Evolutionary conservation across 1,140 invertebrate species (phyloP).

Genomic region (Diachasma alloeum): DNA sequence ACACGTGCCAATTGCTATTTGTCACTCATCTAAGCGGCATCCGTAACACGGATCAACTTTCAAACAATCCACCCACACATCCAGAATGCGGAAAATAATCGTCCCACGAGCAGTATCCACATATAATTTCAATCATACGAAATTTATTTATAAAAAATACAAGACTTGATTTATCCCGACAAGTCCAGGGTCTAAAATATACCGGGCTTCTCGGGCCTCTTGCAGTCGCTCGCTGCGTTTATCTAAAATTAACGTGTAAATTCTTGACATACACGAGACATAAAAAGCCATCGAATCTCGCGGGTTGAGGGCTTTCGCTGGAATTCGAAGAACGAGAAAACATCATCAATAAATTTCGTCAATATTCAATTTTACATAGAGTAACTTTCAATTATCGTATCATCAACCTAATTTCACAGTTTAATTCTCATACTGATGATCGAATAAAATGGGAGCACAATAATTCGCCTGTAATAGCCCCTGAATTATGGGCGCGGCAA

Average conservation of each 20-base stretch:
- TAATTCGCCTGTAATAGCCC: neutral
- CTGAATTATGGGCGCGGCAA: neutral
- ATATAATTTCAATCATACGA: neutral
- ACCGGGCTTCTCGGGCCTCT: neutral
- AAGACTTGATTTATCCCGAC: neutral
- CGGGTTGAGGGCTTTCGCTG: neutral
- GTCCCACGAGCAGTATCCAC: neutral
- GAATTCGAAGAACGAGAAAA: neutral
- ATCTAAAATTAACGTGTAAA: conserved; percentile 13
- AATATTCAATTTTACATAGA: neutral
- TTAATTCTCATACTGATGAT: neutral
- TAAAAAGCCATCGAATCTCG: neutral
- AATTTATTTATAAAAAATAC: neutral
- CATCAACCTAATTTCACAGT: no score
- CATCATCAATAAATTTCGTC: neutral
- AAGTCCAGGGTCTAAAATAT: conserved; percentile 2
- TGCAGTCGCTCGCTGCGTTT: neutral
- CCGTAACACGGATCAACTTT: neutral
- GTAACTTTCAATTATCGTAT: no score
- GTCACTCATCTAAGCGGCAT: neutral
- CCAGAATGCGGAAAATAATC: neutral
- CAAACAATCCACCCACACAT: neutral
- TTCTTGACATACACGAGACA: neutral
- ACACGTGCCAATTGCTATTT: neutral
- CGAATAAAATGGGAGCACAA: neutral